phyloP scores from a whole-genome alignment of 2,797 vertebrate species.

The Artibeus lituratus region DNA sequence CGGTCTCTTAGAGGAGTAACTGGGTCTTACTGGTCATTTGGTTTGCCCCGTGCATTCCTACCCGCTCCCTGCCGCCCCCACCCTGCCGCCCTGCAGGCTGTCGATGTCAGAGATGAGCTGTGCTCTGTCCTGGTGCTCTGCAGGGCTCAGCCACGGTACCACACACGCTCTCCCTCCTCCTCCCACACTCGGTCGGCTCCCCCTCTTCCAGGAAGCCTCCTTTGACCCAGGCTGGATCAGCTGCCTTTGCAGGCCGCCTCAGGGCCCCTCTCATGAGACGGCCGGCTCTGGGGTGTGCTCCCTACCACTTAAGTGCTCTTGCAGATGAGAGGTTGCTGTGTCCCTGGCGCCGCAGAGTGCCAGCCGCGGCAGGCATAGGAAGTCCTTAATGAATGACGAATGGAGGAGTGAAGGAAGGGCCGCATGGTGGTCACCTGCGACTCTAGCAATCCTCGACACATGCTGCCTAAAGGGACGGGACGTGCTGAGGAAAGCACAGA shows the following conservation, averaged over 20 bases:
- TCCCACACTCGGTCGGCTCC: no score
- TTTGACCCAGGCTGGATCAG: not conserved
- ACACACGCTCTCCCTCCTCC: not conserved
- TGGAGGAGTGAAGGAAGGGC: no score
- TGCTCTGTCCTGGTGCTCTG: not conserved
- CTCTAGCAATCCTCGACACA: not conserved
- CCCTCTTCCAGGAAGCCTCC: not conserved
- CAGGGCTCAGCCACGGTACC: not conserved
- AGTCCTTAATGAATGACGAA: not conserved
- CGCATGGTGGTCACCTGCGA: not conserved
- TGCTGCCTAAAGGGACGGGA: not conserved
- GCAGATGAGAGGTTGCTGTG: not conserved
- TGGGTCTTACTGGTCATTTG: not conserved
- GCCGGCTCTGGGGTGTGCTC: not conserved
- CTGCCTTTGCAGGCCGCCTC: not conserved
- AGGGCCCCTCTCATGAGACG: no score
- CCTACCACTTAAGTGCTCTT: not conserved
- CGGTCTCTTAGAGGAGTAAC: not conserved
- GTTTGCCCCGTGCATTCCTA: fast-evolving
- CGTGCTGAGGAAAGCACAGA: not conserved
- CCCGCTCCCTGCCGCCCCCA: no score
- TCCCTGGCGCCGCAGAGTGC: not conserved
- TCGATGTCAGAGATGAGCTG: not conserved
- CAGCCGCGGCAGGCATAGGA: not conserved
- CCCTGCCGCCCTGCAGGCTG: not conserved